Evolutionary conservation across 2,797 vertebrate species (phyloP), one percentile per base, ranked within the genome.

Genomic region (Enteromius afrohamiltoni): DNA sequence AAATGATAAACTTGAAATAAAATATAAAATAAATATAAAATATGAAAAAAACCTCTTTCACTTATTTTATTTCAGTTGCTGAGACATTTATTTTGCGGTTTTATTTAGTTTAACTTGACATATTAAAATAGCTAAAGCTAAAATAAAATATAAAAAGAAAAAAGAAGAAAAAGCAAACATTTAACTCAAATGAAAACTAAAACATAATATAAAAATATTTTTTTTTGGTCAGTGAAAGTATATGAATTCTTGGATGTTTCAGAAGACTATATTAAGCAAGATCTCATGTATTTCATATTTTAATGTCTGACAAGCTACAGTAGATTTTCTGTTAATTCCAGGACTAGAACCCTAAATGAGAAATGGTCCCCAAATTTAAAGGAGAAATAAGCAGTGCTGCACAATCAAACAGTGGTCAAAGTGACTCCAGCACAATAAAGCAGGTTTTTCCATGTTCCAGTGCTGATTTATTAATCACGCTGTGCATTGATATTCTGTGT

Each of bases 401-500:
- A 58, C 23, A 60, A 60, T 26, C 7, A 6, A 53, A 21, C 0
- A 23, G n/a, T 26, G n/a, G 23, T 26, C 4, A 26, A 26, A 26
- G n/a, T 60, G n/a, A 11, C 55, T 58, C 8, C 3, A 4, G n/a
- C 53, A 23, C 53, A 58, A 58, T 23, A n/a, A 3, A 55, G 1
- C 1, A 58, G 53, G n/a, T 19, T 51, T 45, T 26, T 17, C 14
- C 11, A 6, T 51, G 47, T 51, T 64, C 17, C 73, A 74, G 37
- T 5, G 16, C 74, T 79, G 47, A 31, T 82, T 82, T 51, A 62
- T 53, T 68, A 37, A 65, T 73, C 40, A 34, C 13, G 16, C 26
- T 51, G 40, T 13, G 29, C 40, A 64, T 64, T 79, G 21, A n/a
- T 40, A 69, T 67, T 71, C 23, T 74, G 68, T 78, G 74, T 49